Conservation (phyloP, 2,888 invertebrate species). For the Acanthosepion esculentum region DNA sequence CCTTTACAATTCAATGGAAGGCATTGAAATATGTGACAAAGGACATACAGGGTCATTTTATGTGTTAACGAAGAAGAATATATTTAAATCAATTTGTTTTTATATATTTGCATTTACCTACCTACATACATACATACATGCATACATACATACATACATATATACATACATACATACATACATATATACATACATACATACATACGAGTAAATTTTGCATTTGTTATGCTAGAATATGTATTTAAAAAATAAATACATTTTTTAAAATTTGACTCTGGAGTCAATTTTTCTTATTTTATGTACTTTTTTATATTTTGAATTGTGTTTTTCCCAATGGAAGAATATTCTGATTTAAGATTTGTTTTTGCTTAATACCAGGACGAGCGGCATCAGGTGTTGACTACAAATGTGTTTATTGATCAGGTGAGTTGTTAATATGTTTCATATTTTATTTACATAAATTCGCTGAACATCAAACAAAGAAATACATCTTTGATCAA, state of each 20-base stretch:
- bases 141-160: not conserved
- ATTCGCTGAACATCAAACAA: too few relatives aligned
- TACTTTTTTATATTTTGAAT: not conserved
- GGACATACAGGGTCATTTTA: too few relatives aligned
- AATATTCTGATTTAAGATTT: not conserved
- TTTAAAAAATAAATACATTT: not conserved
- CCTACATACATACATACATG: not conserved
- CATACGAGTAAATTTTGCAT: not conserved
- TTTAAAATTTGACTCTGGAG: not conserved
- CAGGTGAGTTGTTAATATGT: conserved; percentile 72
- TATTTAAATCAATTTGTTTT: not conserved
- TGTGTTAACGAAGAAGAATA: not conserved
- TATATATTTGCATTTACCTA: not conserved
- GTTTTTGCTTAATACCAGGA: conserved; percentile 71
- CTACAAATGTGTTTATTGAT: conserved; percentile 78
- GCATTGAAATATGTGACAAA: too few relatives aligned
- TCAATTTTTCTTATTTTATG: not conserved
- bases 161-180: too few relatives aligned
- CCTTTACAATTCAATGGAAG: too few relatives aligned
- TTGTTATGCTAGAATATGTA: not conserved
- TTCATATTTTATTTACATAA: not conserved
- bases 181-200: not conserved
- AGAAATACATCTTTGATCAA: too few relatives aligned
- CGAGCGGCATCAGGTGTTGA: conserved; percentile 78
- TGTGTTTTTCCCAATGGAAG: not conserved